These are phyloP conservation scores for Rallus limicola DNA, from an alignment of 2,113 vertebrate species.

Conservation along the genomic window DNA sequence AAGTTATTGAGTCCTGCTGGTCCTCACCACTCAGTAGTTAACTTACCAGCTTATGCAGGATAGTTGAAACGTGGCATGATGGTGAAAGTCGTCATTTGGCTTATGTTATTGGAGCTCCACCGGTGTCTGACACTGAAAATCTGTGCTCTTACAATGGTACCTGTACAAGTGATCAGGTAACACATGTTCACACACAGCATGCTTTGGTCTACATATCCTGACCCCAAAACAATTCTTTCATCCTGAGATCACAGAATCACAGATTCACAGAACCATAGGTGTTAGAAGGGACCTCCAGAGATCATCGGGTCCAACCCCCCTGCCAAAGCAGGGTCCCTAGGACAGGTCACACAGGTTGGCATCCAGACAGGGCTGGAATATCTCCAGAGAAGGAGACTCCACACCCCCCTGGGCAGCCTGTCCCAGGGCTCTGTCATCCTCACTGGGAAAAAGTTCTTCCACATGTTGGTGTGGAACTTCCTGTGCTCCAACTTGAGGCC, in stretches of 20 bases:
- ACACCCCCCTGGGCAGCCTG: too few relatives aligned
- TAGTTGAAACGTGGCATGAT: neutral
- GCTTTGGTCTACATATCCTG: neutral
- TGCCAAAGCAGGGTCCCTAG: too few relatives aligned
- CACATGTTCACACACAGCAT: neutral
- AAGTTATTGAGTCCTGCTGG: neutral
- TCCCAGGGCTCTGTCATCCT: too few relatives aligned
- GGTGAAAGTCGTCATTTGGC: neutral
- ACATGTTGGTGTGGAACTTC: too few relatives aligned
- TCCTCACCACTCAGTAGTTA: neutral
- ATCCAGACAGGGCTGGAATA: too few relatives aligned
- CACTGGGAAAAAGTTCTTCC: too few relatives aligned
- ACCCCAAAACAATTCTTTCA: neutral
- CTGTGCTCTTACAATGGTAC: neutral
- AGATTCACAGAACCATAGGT: too few relatives aligned
- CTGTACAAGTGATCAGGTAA: neutral
- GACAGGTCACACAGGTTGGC: too few relatives aligned
- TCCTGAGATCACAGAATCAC: neutral
- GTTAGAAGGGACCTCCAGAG: too few relatives aligned
- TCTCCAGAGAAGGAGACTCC: too few relatives aligned
- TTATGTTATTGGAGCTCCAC: neutral
- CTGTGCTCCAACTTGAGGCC: too few relatives aligned
- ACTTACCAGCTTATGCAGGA: neutral
- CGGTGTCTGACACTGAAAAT: neutral
- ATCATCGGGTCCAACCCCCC: too few relatives aligned